These are phyloP conservation scores for Copsychus sechellarum DNA, from an alignment of 2,113 vertebrate species.

Conservation along the genomic window DNA sequence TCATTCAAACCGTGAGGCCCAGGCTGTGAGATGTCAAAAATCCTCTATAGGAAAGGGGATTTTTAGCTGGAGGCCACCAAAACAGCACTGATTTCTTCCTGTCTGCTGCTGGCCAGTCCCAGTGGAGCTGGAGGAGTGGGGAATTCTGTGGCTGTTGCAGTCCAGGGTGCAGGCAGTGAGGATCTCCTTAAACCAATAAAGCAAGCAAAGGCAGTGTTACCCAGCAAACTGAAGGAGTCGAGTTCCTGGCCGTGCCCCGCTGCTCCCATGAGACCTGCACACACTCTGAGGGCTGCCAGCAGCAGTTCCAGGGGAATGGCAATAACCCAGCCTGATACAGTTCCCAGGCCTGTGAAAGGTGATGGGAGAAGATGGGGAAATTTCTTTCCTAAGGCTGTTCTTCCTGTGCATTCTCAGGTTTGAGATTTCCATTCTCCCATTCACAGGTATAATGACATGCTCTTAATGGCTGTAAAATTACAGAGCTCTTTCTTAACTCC, in stretches of 20 bases:
- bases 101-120: background rate
- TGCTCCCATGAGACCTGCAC: background rate
- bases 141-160: background rate
- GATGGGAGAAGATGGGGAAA: conserved; percentile 32
- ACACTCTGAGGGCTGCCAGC: background rate
- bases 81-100: background rate
- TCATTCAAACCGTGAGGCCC: background rate
- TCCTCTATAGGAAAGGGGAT: background rate
- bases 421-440: conserved; percentile 32
- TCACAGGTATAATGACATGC: conserved; percentile 51
- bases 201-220: background rate
- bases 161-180: background rate
- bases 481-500: conserved; percentile 58
- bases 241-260: background rate
- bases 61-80: background rate
- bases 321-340: background rate
- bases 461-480: conserved; percentile 70
- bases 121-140: background rate
- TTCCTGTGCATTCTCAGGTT: background rate
- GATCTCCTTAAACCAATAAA: background rate
- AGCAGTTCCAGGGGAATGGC: conserved; percentile 2
- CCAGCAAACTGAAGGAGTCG: background rate
- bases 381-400: conserved; percentile 39
- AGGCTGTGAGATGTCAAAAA: background rate
- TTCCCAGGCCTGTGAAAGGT: background rate